Evolutionary conservation across 2,888 invertebrate genomes (phyloP), one percentile per base, ranked within the genome.

Genomic region (Sialis fuliginosa): DNA sequence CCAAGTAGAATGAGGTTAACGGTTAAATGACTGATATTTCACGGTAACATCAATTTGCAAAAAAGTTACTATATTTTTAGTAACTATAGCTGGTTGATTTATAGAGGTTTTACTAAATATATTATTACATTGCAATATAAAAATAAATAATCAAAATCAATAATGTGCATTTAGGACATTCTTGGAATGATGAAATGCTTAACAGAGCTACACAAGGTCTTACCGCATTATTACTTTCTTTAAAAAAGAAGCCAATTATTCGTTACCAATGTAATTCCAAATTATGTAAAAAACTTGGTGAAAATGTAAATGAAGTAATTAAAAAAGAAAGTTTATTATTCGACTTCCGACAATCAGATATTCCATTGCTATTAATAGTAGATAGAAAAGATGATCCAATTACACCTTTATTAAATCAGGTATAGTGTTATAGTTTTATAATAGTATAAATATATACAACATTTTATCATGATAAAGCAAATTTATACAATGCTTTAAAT

Each of bases 361-460:
- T 80, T 37, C 87, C 93, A 0, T 68, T 92, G 52, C 64, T 99
- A 48, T 64, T 99, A 33, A 83, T 99, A 51, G 61, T 99, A 35
- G 98, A 99, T 63, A 72, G 98, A 53, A 72, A 89, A 55, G 90
- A 90, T 61, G 98, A 99, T 67, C 88, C 95, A 0, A 84, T 97
- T 6, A 96, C 98, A 0, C 98, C 98, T 0, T 66, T 99, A 47
- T 67, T 99, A 33, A 93, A 89, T 65, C 89, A 88, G 71, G 81
- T 78, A 51, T 47, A 43, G 40, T 41, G 13, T 30, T 37, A 6
- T 7, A 22, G 13, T 13, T 42, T 6, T 6, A 22, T 13, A 22
- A 42, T 22, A 10, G 42, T 42, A 8, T 22, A 10, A 13, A 9
- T 33, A 39, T 13, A 41, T 13, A 39, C 39, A 13, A 12, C 12